Evolutionary conservation across 92 coral and sea anemone species (phyloP).

Genomic region (Metridium senile): DNA sequence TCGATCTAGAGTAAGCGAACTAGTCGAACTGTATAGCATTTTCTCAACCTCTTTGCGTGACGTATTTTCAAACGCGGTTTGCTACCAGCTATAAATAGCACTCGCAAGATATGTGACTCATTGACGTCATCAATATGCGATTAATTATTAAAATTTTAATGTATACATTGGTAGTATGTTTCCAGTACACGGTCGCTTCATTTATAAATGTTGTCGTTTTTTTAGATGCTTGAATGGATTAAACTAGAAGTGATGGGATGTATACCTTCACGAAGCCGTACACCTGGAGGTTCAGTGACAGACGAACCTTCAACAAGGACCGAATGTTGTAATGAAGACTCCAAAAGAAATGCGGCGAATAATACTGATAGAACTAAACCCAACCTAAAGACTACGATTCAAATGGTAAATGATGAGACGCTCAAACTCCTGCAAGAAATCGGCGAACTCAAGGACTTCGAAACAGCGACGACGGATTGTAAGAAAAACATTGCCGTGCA

Average conservation of each 20-base stretch:
- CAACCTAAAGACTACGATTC: constrained; percentile 74
- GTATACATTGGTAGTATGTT: constrained; percentile 19
- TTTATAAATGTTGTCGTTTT: constrained; percentile 17
- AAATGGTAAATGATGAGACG: constrained; percentile 93
- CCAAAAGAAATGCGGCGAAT: constrained; percentile 33
- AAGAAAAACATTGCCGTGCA: constrained; percentile 74
- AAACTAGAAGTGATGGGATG: constrained; percentile 90
- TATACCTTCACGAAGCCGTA: constrained; percentile 78
- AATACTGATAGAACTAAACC: background rate
- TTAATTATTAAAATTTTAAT: background rate
- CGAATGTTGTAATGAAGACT: constrained; percentile 43
- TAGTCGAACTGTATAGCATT: background rate
- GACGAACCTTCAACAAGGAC: constrained; percentile 57
- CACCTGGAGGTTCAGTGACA: constrained; percentile 45
- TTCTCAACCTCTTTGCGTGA: background rate
- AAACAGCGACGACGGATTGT: constrained; percentile 78
- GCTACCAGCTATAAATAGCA: constrained; percentile 10
- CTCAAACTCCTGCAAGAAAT: constrained; percentile 87
- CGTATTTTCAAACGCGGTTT: background rate
- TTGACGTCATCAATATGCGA: constrained; percentile 1
- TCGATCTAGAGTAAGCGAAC: background rate
- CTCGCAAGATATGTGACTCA: constrained; percentile 2
- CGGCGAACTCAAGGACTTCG: constrained; percentile 93
- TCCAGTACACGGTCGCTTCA: constrained; percentile 9
- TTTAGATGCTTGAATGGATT: constrained; percentile 87